phyloP scores from a whole-genome alignment of 2,113 vertebrate species.

The Globicephala melas region DNA sequence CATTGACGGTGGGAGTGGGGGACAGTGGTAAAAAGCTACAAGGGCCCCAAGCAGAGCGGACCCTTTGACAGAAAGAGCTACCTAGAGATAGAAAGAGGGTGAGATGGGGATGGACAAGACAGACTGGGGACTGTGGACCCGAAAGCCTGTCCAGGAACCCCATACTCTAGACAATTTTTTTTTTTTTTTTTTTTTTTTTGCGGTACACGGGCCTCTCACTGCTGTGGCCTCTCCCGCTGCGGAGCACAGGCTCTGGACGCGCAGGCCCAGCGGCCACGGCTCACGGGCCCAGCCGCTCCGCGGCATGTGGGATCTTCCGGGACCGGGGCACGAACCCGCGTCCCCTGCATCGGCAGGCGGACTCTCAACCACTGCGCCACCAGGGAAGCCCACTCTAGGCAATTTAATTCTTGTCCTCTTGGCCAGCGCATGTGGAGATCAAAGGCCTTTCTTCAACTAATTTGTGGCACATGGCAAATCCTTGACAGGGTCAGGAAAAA shows the following conservation, averaged over 20 bases:
- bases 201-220: too few relatives aligned
- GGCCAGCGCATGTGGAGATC: background rate
- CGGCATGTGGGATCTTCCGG: too few relatives aligned
- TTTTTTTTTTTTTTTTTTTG: too few relatives aligned
- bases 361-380: too few relatives aligned
- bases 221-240: too few relatives aligned
- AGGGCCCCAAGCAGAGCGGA: background rate
- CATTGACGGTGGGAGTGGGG: background rate
- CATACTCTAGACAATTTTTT: background rate
- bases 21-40: background rate
- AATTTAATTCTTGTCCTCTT: background rate
- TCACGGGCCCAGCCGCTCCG: too few relatives aligned
- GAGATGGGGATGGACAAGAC: background rate
- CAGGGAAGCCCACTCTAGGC: background rate
- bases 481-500: conserved; percentile 26
- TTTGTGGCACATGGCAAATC: conserved; percentile 8
- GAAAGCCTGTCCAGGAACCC: background rate
- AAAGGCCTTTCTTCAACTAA: conserved; percentile 10
- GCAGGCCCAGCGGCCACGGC: too few relatives aligned
- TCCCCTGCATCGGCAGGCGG: too few relatives aligned
- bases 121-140: background rate
- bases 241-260: too few relatives aligned
- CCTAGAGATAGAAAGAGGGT: too few relatives aligned
- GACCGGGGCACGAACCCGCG: too few relatives aligned
- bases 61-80: too few relatives aligned